Evolutionary conservation across 2,113 vertebrate species (phyloP).

Genomic region (Mustela nigripes): DNA sequence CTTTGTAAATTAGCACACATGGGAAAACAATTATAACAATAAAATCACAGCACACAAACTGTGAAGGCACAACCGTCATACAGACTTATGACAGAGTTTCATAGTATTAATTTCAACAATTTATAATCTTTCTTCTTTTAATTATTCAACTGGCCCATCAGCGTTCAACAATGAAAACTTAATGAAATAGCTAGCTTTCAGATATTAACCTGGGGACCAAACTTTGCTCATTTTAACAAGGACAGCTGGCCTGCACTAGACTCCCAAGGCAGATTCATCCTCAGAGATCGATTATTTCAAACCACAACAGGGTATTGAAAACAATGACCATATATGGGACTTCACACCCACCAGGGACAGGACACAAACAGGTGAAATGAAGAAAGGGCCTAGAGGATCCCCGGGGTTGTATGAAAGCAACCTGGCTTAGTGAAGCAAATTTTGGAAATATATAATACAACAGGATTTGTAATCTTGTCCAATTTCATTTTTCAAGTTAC

Average conservation of each 20-base stretch:
- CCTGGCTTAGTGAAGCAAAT: background rate
- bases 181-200: background rate
- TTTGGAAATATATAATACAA: constrained; percentile 14
- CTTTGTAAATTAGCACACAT: background rate
- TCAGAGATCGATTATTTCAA: background rate
- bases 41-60: background rate
- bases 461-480: constrained; percentile 15
- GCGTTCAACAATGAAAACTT: background rate
- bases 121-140: constrained; percentile 33
- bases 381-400: background rate
- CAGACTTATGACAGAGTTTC: background rate
- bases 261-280: background rate
- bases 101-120: background rate
- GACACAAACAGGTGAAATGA: background rate
- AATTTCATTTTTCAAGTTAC: constrained; percentile 57
- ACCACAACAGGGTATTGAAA: background rate
- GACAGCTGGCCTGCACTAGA: background rate
- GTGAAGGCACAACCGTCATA: background rate
- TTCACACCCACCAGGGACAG: background rate
- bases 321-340: background rate
- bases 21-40: background rate
- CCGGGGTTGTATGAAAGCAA: background rate
- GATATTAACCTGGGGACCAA: background rate
- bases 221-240: background rate
- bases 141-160: background rate